phyloP scores from a whole-genome alignment of 2,888 invertebrate species.

The Catocala fraxini region DNA sequence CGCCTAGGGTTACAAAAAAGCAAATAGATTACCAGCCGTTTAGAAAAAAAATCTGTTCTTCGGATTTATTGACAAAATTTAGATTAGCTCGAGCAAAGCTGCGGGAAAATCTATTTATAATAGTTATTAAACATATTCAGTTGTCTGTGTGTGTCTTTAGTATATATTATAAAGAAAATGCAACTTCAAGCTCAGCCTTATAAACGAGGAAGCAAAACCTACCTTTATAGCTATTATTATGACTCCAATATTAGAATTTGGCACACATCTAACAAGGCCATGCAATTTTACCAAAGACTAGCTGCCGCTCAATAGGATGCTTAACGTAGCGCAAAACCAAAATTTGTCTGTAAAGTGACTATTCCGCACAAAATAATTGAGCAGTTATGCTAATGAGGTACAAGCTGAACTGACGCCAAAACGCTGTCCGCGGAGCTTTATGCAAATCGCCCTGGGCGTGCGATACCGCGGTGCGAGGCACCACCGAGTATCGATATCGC shows the following conservation, averaged over 20 bases:
- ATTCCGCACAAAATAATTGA: slow-evolving; percentile 83
- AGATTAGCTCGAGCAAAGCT: too few species aligned
- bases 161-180: neutral
- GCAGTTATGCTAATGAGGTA: slow-evolving; percentile 85
- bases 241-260: slow-evolving; percentile 24
- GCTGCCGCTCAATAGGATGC: slow-evolving; percentile 58
- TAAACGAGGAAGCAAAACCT: neutral
- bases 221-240: neutral
- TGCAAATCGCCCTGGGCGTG: slow-evolving; percentile 72
- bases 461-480: slow-evolving; percentile 49
- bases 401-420: slow-evolving; percentile 82
- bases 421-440: slow-evolving; percentile 80
- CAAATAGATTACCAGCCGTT: too few species aligned
- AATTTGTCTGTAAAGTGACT: slow-evolving; percentile 80
- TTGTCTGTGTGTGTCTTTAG: neutral
- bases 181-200: neutral
- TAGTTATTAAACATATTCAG: too few species aligned
- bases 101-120: too few species aligned
- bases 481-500: slow-evolving; percentile 44
- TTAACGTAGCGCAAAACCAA: slow-evolving; percentile 73
- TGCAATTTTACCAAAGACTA: slow-evolving; percentile 48
- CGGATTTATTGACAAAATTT: too few species aligned
- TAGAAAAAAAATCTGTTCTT: too few species aligned
- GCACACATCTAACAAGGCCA: slow-evolving; percentile 42
- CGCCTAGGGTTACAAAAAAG: too few species aligned